Percentiles rank a stretch among this genome's conserved stretches.
phyloP scores from a whole-genome alignment of 2,797 vertebrate genomes.

The Cygnus olor region DNA sequence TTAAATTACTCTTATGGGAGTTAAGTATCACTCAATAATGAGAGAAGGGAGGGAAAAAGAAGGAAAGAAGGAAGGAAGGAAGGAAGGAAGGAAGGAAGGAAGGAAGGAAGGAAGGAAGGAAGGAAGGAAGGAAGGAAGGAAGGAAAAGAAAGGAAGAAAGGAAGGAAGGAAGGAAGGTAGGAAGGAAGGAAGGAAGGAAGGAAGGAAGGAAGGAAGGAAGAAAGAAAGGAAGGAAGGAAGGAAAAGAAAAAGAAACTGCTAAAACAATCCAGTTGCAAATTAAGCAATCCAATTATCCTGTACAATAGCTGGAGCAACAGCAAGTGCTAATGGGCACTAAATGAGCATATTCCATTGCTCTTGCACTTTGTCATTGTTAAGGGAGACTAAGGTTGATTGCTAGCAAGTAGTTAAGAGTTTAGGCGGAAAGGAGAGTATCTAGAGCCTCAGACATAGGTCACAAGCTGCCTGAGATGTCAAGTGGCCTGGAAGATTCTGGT shows the following conservation, averaged over 20 bases:
- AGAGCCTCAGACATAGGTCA: background rate
- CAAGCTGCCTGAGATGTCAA: background rate
- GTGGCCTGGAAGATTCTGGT: background rate
- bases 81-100: too few relatives aligned
- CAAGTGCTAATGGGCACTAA: constrained; percentile 44
- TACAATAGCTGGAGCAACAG: constrained; percentile 32
- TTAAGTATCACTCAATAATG: constrained; percentile 63
- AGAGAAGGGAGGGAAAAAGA: background rate
- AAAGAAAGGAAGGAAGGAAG: too few relatives aligned
- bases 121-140: too few relatives aligned
- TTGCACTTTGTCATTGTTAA: background rate
- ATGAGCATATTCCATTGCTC: background rate
- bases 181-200: background rate
- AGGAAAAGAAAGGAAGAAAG: too few relatives aligned
- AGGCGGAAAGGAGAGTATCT: background rate
- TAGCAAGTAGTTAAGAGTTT: background rate
- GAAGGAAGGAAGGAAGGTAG: background rate
- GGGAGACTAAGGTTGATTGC: background rate
- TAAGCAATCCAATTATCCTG: constrained; percentile 63
- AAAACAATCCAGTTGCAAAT: constrained; percentile 62
- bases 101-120: too few relatives aligned
- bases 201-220: too few relatives aligned
- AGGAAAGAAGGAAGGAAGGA: too few relatives aligned
- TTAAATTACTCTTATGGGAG: constrained; percentile 62
- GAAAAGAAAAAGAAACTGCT: background rate